Evolutionary conservation across 2,888 invertebrate species (phyloP), one percentile per base, ranked within the genome.

Genomic region (Trichogramma dendrolimi): DNA sequence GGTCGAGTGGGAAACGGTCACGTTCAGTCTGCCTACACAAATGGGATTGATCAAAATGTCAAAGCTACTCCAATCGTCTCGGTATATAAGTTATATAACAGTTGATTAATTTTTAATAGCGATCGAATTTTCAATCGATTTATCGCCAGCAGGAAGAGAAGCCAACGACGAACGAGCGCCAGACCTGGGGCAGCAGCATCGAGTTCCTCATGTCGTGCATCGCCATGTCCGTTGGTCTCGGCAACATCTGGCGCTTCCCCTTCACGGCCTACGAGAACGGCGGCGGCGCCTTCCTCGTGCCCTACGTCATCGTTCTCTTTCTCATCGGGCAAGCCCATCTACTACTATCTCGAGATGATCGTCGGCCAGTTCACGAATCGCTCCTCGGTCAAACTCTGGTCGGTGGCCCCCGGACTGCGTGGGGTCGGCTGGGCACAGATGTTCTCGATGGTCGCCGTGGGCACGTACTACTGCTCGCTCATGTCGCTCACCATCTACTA

Each of bases 281-380:
- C 0, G 88, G 87, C 0, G 87, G 87, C 5, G 87, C 87, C 0
- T 88, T 88, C 70, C 77, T 88, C 40, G 85, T 88, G 60, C 88
- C 88, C 0, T 89, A 89, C 72, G 73, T 88, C 11, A 82, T 87
- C 43, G 83, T 88, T 0, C 77, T 89, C n/a, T 79, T 86, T 40
- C 73, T 88, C 57, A 84, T 89, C 64, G 91, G 91, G 91, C 55
- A 87, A 90, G 67, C 92, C 92, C 0, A 27, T 27, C 27, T 85
- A 94, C 80, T 93, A 94, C 77, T 92, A 91, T 75, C 80, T 94
- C 73, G 94, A 94, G 80, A 88, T 92, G 83, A 83, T 87, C 5
- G 75, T 94, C 11, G 94, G 94, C 6, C 94, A 94, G 77, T 94
- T 93, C 74, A 87, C 89, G 59, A 88, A 90, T 61, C 85, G 86